A percentile compares a stretch with the other conserved stretches of the same genome.
Conservation (phyloP, 2,888 invertebrate genomes). For the Trichogramma dendrolimi region DNA sequence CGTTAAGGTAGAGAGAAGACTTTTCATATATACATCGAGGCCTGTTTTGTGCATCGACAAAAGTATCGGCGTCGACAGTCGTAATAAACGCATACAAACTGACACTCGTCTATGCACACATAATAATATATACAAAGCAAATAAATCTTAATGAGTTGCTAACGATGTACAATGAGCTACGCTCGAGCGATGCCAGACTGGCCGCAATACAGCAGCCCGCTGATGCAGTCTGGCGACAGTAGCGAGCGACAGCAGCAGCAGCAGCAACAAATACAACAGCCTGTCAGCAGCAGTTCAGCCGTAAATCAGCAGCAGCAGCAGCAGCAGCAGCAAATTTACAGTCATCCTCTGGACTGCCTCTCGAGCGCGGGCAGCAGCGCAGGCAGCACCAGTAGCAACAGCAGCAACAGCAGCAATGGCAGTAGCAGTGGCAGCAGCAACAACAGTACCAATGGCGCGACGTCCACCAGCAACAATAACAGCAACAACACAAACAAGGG, state of each 20-base stretch:
- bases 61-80: no score
- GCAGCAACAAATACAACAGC: constrained; percentile 4
- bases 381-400: constrained; percentile 8
- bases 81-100: no score
- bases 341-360: neutral
- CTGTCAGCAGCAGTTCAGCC: constrained; percentile 29
- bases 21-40: no score
- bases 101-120: no score
- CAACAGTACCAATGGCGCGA: neutral
- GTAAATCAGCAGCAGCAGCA: constrained; percentile 33
- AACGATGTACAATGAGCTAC: constrained; percentile 51
- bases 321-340: constrained; percentile 9
- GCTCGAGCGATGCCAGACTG: constrained; percentile 49
- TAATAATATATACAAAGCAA: no score
- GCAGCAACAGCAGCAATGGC: constrained; percentile 14
- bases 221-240: constrained; percentile 37
- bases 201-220: constrained; percentile 49
- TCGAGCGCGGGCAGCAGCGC: constrained; percentile 21
- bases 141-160: constrained; percentile 18
- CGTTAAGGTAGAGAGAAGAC: no score
- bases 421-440: neutral
- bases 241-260: constrained; percentile 33
- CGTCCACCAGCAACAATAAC: constrained; percentile 7
- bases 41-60: no score
- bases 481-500: neutral